Evolutionary conservation across 2,888 invertebrate species (phyloP).

Genomic region (Danaus chrysippus): DNA sequence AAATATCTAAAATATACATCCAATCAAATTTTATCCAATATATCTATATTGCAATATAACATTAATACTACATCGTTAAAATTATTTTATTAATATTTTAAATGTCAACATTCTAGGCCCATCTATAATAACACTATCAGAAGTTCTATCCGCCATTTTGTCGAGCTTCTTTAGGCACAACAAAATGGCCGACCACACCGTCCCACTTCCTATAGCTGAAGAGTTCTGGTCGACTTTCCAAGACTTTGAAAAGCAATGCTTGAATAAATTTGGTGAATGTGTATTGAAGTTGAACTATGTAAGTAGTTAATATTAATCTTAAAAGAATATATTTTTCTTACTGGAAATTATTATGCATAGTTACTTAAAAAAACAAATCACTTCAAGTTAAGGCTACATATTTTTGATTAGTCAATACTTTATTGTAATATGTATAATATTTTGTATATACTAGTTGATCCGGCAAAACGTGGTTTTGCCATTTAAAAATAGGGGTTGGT

Average conservation of each 20-base stretch:
- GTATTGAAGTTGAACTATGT: constrained; percentile 57
- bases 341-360: constrained; percentile 4
- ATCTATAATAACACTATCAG: constrained; percentile 57
- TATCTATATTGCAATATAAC: no score
- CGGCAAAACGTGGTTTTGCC: no score
- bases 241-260: constrained; percentile 53
- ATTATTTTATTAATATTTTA: constrained; percentile 1
- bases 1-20: no score
- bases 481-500: no score
- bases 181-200: constrained; percentile 73
- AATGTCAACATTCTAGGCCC: constrained; percentile 51
- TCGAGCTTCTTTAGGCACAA: constrained; percentile 56
- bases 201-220: constrained; percentile 58
- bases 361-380: no score
- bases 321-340: constrained; percentile 10
- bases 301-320: constrained; percentile 39
- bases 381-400: no score
- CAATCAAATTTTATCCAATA: no score
- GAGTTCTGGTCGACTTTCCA: constrained; percentile 59
- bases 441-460: no score
- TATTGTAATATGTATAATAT: no score
- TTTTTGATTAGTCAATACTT: no score
- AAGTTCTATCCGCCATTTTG: constrained; percentile 63
- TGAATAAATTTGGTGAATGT: constrained; percentile 58
- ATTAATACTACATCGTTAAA: not conserved